These are phyloP conservation scores for Schrankia costaestrigalis DNA, from an alignment of 2,888 invertebrate genomes.

Conservation along the genomic window DNA sequence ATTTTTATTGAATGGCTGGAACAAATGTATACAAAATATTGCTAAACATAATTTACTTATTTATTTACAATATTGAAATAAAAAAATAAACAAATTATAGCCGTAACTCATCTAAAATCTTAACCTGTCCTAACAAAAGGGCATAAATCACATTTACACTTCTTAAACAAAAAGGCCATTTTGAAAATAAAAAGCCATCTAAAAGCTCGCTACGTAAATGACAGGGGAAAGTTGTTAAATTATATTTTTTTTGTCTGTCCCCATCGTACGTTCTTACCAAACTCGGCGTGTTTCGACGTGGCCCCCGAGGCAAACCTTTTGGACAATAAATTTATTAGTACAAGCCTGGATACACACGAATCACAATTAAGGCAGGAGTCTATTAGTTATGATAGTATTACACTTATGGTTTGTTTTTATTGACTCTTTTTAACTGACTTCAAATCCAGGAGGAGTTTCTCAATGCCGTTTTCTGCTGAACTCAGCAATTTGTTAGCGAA, in stretches of 20 bases:
- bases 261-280: constrained; percentile 10
- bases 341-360: constrained; percentile 27
- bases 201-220: constrained; percentile 19
- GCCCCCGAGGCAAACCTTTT: constrained; percentile 45
- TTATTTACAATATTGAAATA: no score
- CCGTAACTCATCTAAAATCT: not conserved
- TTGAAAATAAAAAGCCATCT: constrained; percentile 11
- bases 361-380: constrained; percentile 17
- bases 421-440: no score
- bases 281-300: constrained; percentile 24
- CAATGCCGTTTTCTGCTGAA: no score
- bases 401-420: constrained; percentile 7
- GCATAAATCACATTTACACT: constrained; percentile 6
- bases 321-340: constrained; percentile 62
- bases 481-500: no score
- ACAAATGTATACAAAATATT: no score
- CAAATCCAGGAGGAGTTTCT: no score
- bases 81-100: constrained; percentile 6
- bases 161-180: constrained; percentile 12
- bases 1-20: no score
- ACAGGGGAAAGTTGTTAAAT: constrained; percentile 27
- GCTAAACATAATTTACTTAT: no score
- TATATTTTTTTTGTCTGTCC: constrained; percentile 16
- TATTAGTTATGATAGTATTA: constrained; percentile 12
- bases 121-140: constrained; percentile 5